Evolutionary conservation across 2,113 vertebrate species (phyloP).

Genomic region (Odobenus rosmarus): DNA sequence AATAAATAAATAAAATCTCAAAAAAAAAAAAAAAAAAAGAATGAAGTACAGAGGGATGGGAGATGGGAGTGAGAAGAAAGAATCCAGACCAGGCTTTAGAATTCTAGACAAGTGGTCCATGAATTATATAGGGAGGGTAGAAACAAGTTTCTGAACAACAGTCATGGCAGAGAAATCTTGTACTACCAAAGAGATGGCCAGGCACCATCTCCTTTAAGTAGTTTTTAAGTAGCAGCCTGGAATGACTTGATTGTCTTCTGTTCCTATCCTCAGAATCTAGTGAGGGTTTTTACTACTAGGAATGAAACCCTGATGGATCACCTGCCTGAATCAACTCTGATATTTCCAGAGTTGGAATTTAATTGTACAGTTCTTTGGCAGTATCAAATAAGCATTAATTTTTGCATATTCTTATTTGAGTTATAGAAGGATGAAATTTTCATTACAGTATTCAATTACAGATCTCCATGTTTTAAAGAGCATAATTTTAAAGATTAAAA

Average conservation of each 20-base stretch:
- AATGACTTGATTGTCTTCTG: not conserved
- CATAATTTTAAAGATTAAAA: slow-evolving; percentile 6
- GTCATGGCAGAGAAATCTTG: not conserved
- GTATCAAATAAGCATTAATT: slow-evolving; percentile 5
- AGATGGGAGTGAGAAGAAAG: not conserved
- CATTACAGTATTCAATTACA: not conserved
- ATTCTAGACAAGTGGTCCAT: not conserved
- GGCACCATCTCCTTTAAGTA: not conserved
- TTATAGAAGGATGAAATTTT: not conserved
- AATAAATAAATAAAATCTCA: no score
- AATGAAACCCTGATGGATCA: not conserved
- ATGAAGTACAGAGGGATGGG: not conserved
- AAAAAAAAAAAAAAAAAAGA: not conserved
- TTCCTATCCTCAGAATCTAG: not conserved
- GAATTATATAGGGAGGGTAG: not conserved
- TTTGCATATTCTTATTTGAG: not conserved
- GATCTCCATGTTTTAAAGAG: slow-evolving; percentile 7
- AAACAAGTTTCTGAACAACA: not conserved
- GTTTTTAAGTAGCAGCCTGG: not conserved
- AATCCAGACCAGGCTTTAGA: not conserved
- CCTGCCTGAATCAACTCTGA: not conserved
- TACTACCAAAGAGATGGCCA: not conserved
- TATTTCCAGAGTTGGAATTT: slow-evolving; percentile 14
- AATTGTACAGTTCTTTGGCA: not conserved
- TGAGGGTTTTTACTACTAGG: not conserved